Evolutionary conservation across 2,888 invertebrate species (phyloP).

Genomic region (Artemia sp.): DNA sequence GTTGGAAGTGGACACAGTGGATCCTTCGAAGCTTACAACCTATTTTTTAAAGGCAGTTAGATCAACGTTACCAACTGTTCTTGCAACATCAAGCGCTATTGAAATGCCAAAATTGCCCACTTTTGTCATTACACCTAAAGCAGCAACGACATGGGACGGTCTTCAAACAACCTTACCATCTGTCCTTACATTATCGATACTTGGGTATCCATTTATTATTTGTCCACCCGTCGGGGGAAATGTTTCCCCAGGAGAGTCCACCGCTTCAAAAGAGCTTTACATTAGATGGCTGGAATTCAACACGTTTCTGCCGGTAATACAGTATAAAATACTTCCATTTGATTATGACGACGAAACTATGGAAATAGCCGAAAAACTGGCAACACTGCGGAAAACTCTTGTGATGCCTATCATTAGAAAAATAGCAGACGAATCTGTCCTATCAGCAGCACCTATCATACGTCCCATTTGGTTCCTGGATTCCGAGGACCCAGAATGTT

Average conservation of each 20-base stretch:
- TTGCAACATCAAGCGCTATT: slow-evolving; percentile 68
- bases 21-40: slow-evolving; percentile 66
- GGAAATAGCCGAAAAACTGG: slow-evolving; percentile 33
- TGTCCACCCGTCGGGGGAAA: slow-evolving; percentile 79
- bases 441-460: slow-evolving; percentile 64
- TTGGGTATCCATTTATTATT: slow-evolving; percentile 81
- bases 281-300: slow-evolving; percentile 78
- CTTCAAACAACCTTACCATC: slow-evolving; percentile 66
- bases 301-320: slow-evolving; percentile 75
- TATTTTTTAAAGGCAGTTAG: slow-evolving; percentile 44
- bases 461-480: slow-evolving; percentile 79
- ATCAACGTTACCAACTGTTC: slow-evolving; percentile 37
- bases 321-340: slow-evolving; percentile 74
- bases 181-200: slow-evolving; percentile 65
- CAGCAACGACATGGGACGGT: slow-evolving; percentile 74
- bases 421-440: slow-evolving; percentile 50
- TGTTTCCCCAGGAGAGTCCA: slow-evolving; percentile 22
- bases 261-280: slow-evolving; percentile 65
- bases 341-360: slow-evolving; percentile 62
- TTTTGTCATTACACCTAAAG: slow-evolving; percentile 66
- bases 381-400: slow-evolving; percentile 40
- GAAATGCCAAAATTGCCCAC: slow-evolving; percentile 63
- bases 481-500: slow-evolving; percentile 56
- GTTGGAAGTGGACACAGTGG: slow-evolving; percentile 40
- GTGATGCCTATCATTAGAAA: slow-evolving; percentile 57